Percentiles rank a stretch among this genome's conserved stretches.
phyloP scores from a whole-genome alignment of 2,113 vertebrate genomes.

The Calypte anna region DNA sequence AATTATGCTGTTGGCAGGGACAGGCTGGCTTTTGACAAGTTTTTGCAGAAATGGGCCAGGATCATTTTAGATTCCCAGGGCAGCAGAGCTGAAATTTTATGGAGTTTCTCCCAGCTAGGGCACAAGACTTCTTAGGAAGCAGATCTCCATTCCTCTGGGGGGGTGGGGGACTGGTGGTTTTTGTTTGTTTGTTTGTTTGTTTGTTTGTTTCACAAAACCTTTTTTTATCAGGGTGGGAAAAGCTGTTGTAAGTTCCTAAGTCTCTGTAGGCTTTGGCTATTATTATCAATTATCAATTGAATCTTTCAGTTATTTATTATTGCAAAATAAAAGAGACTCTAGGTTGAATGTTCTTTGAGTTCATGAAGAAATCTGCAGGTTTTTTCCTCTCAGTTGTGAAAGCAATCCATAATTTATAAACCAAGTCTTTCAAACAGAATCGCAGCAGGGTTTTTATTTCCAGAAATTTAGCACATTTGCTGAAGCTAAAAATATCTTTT shows the following conservation, averaged over 20 bases:
- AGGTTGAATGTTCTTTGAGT: neutral
- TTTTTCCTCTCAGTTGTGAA: neutral
- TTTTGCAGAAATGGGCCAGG: neutral
- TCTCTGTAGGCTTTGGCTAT: neutral
- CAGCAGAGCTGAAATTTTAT: neutral
- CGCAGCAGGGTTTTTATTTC: conserved; percentile 1
- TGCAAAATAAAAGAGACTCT: conserved; percentile 4
- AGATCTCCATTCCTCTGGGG: neutral
- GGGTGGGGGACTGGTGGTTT: no score
- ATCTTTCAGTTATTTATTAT: neutral
- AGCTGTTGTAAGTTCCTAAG: neutral
- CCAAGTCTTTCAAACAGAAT: neutral
- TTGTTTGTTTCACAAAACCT: neutral
- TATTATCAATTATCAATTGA: neutral
- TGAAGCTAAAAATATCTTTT: neutral
- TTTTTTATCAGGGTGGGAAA: neutral
- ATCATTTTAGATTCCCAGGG: neutral
- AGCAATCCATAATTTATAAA: neutral
- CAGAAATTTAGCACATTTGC: conserved; percentile 19
- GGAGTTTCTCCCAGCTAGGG: neutral
- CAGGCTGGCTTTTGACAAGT: neutral
- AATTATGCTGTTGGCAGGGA: neutral
- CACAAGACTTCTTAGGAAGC: neutral
- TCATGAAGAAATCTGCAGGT: neutral
- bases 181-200: no score